Evolutionary conservation across 2,797 vertebrate genomes (phyloP).

Genomic region (Hoplostethus mediterraneus): DNA sequence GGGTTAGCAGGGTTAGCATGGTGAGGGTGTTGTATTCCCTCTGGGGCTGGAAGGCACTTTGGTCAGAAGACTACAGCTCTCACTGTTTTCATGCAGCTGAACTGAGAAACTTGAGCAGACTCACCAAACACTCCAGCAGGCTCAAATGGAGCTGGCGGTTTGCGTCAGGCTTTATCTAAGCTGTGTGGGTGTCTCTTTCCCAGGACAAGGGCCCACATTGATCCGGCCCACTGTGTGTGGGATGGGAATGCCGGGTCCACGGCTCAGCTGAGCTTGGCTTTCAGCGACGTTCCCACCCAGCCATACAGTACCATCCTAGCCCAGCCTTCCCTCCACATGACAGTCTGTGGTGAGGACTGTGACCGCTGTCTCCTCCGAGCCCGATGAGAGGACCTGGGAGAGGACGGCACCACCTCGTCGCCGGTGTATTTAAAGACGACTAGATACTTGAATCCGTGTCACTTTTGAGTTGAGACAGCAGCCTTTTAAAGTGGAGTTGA

Average conservation of each 20-base stretch:
- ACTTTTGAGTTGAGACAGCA: constrained; percentile 18
- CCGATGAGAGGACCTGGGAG: constrained; percentile 56
- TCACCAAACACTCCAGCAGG: constrained; percentile 9
- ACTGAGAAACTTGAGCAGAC: constrained; percentile 19
- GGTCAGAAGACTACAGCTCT: too few relatives aligned
- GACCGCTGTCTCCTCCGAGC: constrained; percentile 56
- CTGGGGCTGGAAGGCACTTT: background rate
- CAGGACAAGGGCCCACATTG: constrained; percentile 68
- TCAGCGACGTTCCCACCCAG: constrained; percentile 62
- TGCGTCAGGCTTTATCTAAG: background rate
- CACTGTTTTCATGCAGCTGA: background rate
- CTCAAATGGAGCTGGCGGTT: background rate
- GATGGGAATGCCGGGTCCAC: constrained; percentile 70
- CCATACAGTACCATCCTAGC: constrained; percentile 42
- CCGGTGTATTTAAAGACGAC: constrained; percentile 48
- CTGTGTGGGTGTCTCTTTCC: constrained; percentile 44
- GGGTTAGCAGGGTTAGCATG: background rate
- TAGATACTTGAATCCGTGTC: constrained; percentile 1
- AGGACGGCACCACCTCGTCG: constrained; percentile 34
- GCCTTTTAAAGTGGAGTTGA: constrained; percentile 23
- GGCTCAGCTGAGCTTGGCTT: constrained; percentile 44
- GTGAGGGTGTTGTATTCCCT: background rate
- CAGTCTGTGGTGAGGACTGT: constrained; percentile 53
- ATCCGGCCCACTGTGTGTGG: constrained; percentile 67
- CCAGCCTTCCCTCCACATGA: constrained; percentile 48